A percentile compares a stretch with the other conserved stretches of the same genome.
Evolutionary conservation across 2,113 vertebrate genomes (phyloP).

Genomic region (Vulpes ferrilata): DNA sequence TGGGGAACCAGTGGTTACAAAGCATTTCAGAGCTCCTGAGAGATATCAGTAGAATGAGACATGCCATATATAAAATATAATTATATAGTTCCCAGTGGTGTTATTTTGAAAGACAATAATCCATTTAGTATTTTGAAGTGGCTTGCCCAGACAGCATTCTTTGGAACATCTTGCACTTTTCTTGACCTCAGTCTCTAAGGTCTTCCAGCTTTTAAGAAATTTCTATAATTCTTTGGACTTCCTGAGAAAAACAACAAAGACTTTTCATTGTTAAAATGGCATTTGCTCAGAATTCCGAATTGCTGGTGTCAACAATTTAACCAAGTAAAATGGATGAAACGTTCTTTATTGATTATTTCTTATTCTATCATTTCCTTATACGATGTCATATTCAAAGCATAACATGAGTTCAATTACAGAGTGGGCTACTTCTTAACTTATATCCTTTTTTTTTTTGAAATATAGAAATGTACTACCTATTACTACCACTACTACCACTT

Average conservation of each 20-base stretch:
- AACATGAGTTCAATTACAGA: neutral
- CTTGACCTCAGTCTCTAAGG: conserved; percentile 57
- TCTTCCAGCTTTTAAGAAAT: conserved; percentile 24
- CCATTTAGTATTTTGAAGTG: conserved; percentile 59
- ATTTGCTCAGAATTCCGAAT: conserved; percentile 46
- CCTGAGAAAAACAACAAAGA: conserved; percentile 22
- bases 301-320: conserved; percentile 3
- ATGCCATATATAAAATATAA: conserved; percentile 56
- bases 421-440: neutral
- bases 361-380: neutral
- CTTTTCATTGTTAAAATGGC: neutral
- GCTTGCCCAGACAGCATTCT: conserved; percentile 59
- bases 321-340: neutral
- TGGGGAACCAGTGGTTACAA: neutral
- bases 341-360: neutral
- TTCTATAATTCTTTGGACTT: conserved; percentile 17
- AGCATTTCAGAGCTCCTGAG: neutral
- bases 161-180: conserved; percentile 46
- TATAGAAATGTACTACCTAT: neutral
- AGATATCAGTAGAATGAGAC: conserved; percentile 63
- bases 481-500: neutral
- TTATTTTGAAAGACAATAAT: conserved; percentile 63
- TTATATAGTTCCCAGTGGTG: conserved; percentile 57
- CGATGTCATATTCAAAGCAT: neutral
- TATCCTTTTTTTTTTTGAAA: neutral